Base-by-base conservation (phyloP, 2,888 invertebrate genomes). In the Hypercompe scribonia region DNA sequence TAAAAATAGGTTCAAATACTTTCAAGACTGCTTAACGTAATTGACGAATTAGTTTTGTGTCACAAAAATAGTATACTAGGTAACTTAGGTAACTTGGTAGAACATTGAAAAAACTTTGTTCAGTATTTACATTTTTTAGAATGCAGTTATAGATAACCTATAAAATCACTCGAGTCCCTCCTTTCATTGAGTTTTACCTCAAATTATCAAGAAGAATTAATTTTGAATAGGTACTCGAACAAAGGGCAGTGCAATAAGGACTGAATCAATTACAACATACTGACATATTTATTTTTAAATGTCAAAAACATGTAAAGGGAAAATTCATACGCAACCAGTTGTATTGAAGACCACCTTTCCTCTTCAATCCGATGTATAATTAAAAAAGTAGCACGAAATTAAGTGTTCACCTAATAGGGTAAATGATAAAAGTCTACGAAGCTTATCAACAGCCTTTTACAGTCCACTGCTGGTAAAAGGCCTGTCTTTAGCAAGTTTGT, bases 241-340 rank as follows among this genome's bases (percentile, higher is more conserved):
- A 66, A 66, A 66, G 46, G 33, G 50, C n/a, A 36, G 8, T 10
- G 13, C 15, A n/a, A n/a, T 24, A 18, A 34, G n/a, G n/a, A 8
- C 21, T 42, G 34, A 8, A n/a, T 18, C 34, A 68, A 50, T 54
- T 54, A 34, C 36, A n/a, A n/a, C n/a, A n/a, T 2, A 54, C 31
- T 36, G n/a, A 61, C 39, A 42, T 68, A 68, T 61, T 50, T 70
- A 28, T 70, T 42, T 36, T 70, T 54, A 68, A 77, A 77, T 81
- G 70, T 70, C 68, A 24, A 61, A 15, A 36, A 34, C 13, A 0
- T 58, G 18, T 34, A 5, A 34, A 66, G 31, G 31, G 13, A 58
- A 72, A 74, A 77, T 67, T 31, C 46, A n/a, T 28, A n/a, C 34
- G 18, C 42, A n/a, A 63, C 15, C 42, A 58, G 24, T 65, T 0